phyloP scores from a whole-genome alignment of 2,797 vertebrate genomes.

The Distichodus sexfasciatus region DNA sequence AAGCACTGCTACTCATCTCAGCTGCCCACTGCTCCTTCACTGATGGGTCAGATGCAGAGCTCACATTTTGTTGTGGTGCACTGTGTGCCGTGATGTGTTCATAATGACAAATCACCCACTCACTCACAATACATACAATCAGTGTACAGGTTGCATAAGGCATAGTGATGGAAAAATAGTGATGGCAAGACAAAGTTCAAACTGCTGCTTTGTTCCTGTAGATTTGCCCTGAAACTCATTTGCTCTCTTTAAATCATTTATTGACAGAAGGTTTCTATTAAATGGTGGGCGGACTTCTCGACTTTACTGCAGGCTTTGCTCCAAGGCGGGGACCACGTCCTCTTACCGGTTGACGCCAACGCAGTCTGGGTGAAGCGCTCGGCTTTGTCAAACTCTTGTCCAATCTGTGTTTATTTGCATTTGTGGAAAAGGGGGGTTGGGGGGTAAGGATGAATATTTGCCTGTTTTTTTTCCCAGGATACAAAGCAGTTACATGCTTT shows the following conservation, averaged over 20 bases:
- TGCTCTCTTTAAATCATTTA: conserved; percentile 2
- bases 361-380: background rate
- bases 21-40: no score
- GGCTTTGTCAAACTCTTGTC: background rate
- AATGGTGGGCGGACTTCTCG: conserved; percentile 10
- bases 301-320: background rate
- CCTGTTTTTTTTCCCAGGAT: conserved; percentile 28
- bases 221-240: conserved; percentile 13
- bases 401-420: conserved; percentile 19
- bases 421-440: conserved; percentile 11
- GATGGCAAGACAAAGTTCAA: no score
- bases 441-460: conserved; percentile 36
- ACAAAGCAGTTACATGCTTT: conserved; percentile 50
- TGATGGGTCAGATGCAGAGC: no score
- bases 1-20: no score
- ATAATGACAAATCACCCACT: no score
- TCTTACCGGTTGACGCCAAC: background rate
- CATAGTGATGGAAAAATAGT: no score
- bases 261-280: no score
- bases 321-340: conserved; percentile 17
- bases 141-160: no score
- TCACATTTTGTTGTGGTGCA: no score
- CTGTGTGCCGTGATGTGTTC: no score
- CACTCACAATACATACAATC: no score
- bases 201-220: no score